A percentile compares a stretch with the other conserved stretches of the same genome.
phyloP scores from a whole-genome alignment of 1,140 invertebrate genomes.

The Chlorops oryzae region DNA sequence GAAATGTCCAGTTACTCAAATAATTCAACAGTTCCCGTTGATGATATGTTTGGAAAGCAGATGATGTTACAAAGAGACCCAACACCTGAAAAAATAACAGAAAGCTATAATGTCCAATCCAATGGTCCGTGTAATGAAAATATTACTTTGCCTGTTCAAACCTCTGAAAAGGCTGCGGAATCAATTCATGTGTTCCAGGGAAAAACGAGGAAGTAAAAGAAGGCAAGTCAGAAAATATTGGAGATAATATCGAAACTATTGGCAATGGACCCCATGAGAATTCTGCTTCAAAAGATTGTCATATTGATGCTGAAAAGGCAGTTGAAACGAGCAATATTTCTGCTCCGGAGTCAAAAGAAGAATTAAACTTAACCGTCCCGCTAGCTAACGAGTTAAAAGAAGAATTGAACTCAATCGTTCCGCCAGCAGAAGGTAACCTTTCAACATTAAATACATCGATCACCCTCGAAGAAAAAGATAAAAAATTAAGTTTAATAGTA shows the following conservation, averaged over 20 bases:
- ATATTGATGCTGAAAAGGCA: conserved; percentile 9
- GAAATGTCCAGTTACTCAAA: conserved; percentile 21
- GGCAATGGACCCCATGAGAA: not conserved
- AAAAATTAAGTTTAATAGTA: conserved; percentile 12
- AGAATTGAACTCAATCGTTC: not conserved
- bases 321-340: not conserved
- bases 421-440: not conserved
- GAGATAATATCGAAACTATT: not conserved
- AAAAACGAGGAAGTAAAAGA: too few species aligned
- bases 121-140: not conserved
- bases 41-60: not conserved
- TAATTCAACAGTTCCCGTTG: not conserved
- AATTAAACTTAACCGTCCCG: not conserved
- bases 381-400: not conserved
- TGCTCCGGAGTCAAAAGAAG: not conserved
- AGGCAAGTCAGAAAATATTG: too few species aligned
- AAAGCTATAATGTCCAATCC: not conserved
- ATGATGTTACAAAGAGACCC: not conserved
- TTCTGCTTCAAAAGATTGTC: too few species aligned
- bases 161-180: too few species aligned
- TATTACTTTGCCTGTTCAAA: too few species aligned
- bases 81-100: not conserved
- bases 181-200: too few species aligned
- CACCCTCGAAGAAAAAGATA: not conserved
- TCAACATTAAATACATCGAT: not conserved